These are phyloP conservation scores for Bos javanicus DNA, from an alignment of 2,113 vertebrate species.

Conservation along the genomic window DNA sequence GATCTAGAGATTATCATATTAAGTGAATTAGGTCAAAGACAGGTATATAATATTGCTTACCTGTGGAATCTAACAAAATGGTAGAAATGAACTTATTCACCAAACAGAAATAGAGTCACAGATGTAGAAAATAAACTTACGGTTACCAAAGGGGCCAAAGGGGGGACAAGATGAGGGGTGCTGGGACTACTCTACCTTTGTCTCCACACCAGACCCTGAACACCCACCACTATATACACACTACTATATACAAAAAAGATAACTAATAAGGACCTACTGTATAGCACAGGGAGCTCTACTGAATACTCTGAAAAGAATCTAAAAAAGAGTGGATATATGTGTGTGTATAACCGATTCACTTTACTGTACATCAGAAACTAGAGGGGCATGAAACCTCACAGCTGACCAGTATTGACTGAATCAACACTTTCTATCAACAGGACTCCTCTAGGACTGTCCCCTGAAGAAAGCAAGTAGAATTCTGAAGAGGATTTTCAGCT, in stretches of 20 bases:
- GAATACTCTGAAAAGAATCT: neutral
- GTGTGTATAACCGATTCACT: neutral
- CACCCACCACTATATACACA: neutral
- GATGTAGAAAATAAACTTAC: neutral
- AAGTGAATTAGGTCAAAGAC: neutral
- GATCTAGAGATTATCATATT: neutral
- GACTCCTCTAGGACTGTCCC: neutral
- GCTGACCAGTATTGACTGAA: neutral
- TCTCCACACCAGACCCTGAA: neutral
- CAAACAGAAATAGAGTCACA: neutral
- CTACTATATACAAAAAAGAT: neutral
- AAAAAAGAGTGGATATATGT: neutral
- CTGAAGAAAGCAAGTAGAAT: neutral
- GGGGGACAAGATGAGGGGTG: fast-evolving
- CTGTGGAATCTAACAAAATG: neutral
- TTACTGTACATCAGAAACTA: neutral
- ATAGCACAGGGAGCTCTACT: neutral
- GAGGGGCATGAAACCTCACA: neutral
- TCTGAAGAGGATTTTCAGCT: fast-evolving
- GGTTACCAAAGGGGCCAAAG: neutral
- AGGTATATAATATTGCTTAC: neutral
- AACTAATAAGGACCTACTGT: neutral
- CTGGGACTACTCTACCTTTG: neutral
- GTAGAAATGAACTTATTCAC: neutral
- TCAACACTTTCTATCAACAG: neutral